A percentile compares a stretch with the other conserved stretches of the same genome.
Conservation (phyloP, 2,797 vertebrate genomes). For the Epinephelus awoara region DNA sequence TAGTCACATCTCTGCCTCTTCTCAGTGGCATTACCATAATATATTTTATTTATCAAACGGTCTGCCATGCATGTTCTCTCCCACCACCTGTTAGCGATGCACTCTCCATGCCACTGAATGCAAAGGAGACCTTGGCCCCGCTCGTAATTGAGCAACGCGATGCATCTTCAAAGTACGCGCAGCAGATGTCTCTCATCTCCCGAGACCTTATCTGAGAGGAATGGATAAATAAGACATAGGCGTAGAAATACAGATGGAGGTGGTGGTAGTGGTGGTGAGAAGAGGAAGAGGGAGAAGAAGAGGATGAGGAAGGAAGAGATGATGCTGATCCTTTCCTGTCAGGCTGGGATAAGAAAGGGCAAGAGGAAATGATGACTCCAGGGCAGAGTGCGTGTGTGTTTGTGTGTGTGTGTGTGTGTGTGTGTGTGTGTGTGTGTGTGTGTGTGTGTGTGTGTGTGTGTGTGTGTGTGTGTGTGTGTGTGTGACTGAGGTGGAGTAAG, state of each 20-base stretch:
- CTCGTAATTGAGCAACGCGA: conserved; percentile 82
- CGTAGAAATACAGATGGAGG: conserved; percentile 76
- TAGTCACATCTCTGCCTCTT: conserved; percentile 72
- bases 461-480: background rate
- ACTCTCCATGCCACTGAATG: conserved; percentile 81
- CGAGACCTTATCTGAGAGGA: conserved; percentile 84
- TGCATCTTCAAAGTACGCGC: conserved; percentile 85
- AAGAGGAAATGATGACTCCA: conserved; percentile 45
- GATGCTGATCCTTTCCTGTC: conserved; percentile 58
- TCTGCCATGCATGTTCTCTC: conserved; percentile 70
- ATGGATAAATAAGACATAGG: conserved; percentile 86
- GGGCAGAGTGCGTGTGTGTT: background rate
- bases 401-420: background rate
- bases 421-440: background rate
- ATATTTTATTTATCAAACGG: conserved; percentile 87
- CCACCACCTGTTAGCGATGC: conserved; percentile 84
- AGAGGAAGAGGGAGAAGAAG: conserved; percentile 38
- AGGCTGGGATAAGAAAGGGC: conserved; percentile 42
- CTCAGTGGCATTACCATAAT: conserved; percentile 80
- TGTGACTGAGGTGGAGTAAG: background rate
- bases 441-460: background rate
- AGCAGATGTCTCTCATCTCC: conserved; percentile 87
- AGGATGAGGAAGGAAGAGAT: conserved; percentile 33
- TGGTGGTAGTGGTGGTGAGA: conserved; percentile 49
- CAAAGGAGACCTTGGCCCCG: conserved; percentile 80